Evolutionary conservation across 2,888 invertebrate genomes (phyloP), one percentile per base, ranked within the genome.

Genomic region (Bombylius major): DNA sequence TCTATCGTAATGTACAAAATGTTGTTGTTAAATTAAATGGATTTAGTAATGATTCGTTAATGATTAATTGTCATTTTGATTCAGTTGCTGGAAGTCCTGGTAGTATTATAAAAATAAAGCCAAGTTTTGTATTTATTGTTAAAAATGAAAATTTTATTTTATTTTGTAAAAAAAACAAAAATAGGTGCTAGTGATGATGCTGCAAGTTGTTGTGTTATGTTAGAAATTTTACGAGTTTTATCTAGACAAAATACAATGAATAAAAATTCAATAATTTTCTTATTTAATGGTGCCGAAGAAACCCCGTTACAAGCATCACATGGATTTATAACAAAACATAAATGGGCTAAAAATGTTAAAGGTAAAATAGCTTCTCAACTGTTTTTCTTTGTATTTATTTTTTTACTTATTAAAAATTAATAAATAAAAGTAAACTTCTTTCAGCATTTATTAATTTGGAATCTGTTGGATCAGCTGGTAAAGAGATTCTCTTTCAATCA

Each of bases 1-100:
- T 85, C 62, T 95, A 96, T 73, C 80, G 83, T 63, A 86, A 86
- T 74, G 83, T 89, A 62, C 84, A 85, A 70, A 91, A 89, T 75
- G 81, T 94, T 63, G 78, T 90, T 61, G 90, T 86, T 47, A 82
- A 81, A 70, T 70, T 89, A 51, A 79, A 83, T 59, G 82, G 84
- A 5, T 70, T 74, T 53, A 72, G 78, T 8, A 77, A 78, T 62
- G 59, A 61, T 1, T 83, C 85, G 63, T 75, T 95, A 59, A 77
- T 95, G 65, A 75, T 96, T 64, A 96, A 95, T 76, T 90, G 93
- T 67, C 96, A 96, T 77, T 92, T 85, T 76, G 95, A 95, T 77
- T 84, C 89, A 53, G 89, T 92, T 63, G 82, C 88, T 45, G 88
- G 87, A 65, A 91, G 90, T 73, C 89, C 91, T 69, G 92, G 89